These are phyloP conservation scores for Nebria ingens DNA, from an alignment of 1,140 invertebrate genomes.

Conservation along the genomic window DNA sequence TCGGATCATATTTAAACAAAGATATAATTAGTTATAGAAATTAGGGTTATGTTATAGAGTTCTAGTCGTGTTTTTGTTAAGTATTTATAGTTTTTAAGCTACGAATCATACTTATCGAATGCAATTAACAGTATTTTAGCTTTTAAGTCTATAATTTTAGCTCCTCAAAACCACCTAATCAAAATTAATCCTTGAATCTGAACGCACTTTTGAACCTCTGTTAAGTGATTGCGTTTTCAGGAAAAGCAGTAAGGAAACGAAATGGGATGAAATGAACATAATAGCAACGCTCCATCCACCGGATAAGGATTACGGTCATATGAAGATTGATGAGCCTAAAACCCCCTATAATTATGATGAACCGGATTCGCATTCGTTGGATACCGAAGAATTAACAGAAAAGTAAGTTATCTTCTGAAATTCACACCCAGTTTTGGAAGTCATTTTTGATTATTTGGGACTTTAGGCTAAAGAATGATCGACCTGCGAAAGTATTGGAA, in stretches of 20 bases:
- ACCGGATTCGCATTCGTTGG: slow-evolving; percentile 58
- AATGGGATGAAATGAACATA: slow-evolving; percentile 99
- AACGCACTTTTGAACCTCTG: too few species aligned
- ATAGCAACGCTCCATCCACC: slow-evolving; percentile 93
- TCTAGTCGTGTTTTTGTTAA: too few species aligned
- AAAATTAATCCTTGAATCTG: too few species aligned
- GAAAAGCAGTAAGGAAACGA: slow-evolving; percentile 65
- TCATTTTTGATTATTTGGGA: slow-evolving; percentile 19
- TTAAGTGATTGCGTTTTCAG: slow-evolving; percentile 32
- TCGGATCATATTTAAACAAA: too few species aligned
- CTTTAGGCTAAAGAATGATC: slow-evolving; percentile 44
- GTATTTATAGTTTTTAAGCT: too few species aligned
- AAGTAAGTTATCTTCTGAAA: slow-evolving; percentile 35
- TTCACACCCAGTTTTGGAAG: slow-evolving; percentile 7
- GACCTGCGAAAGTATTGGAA: slow-evolving; percentile 46
- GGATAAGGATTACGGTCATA: slow-evolving; percentile 98
- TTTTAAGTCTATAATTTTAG: too few species aligned
- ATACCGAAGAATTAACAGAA: slow-evolving; percentile 71
- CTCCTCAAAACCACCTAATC: too few species aligned
- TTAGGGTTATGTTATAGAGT: too few species aligned
- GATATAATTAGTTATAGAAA: too few species aligned
- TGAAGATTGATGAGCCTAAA: slow-evolving; percentile 98
- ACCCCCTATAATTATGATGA: slow-evolving; percentile 82
- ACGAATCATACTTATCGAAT: too few species aligned
- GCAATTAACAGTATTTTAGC: too few species aligned